Evolutionary conservation across 2,888 invertebrate genomes (phyloP).

Genomic region (Euproctis similis): DNA sequence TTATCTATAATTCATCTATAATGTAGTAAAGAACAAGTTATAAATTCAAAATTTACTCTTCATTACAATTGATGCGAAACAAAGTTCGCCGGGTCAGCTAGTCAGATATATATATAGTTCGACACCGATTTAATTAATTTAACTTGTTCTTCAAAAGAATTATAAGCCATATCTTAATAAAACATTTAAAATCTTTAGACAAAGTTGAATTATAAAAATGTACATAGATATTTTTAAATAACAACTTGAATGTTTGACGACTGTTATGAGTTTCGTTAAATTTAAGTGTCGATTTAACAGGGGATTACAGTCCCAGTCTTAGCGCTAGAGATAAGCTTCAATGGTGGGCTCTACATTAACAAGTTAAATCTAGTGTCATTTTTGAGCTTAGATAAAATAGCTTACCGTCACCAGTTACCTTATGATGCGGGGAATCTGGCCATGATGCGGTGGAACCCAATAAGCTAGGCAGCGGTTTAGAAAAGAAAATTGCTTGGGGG

Average conservation of each 20-base stretch:
- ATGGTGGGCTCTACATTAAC: slow-evolving; percentile 48
- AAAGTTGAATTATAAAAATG: too few relatives aligned
- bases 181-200: too few relatives aligned
- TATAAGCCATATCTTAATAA: too few relatives aligned
- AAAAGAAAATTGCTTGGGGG: slow-evolving; percentile 61
- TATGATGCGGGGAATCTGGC: slow-evolving; percentile 44
- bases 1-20: too few relatives aligned
- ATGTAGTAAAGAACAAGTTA: too few relatives aligned
- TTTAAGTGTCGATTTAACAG: slow-evolving; percentile 34
- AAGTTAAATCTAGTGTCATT: slow-evolving; percentile 39
- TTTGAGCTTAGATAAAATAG: slow-evolving; percentile 20
- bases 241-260: slow-evolving; percentile 28
- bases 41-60: too few relatives aligned
- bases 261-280: slow-evolving; percentile 32
- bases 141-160: too few relatives aligned
- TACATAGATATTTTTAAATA: too few relatives aligned
- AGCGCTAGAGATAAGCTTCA: slow-evolving; percentile 42
- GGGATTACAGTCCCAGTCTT: slow-evolving; percentile 41
- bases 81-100: too few relatives aligned
- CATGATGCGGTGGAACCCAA: slow-evolving; percentile 60
- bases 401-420: slow-evolving; percentile 36
- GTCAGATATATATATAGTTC: too few relatives aligned
- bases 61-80: too few relatives aligned
- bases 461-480: slow-evolving; percentile 51
- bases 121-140: too few relatives aligned